phyloP scores from a whole-genome alignment of 1,140 invertebrate genomes.

The Zaprionus taronus region DNA sequence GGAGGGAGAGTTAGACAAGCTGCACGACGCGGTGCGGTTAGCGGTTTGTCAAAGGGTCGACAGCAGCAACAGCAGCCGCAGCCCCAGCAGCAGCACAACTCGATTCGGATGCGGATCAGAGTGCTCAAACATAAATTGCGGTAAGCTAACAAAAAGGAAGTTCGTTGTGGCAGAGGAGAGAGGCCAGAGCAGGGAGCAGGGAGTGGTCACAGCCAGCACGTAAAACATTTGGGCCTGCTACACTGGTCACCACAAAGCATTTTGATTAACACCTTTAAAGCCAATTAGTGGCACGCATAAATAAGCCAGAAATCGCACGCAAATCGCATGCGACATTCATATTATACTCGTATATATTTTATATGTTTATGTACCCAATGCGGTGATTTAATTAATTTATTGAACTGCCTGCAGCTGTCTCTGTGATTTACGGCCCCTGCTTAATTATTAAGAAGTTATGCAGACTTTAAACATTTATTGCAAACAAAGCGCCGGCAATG shows the following conservation, averaged over 20 bases:
- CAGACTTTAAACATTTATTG: slow-evolving; percentile 79
- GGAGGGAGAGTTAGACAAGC: slow-evolving; percentile 12
- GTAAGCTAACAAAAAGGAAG: slow-evolving; percentile 15
- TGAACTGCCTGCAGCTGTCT: slow-evolving; percentile 30
- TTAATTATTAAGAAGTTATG: slow-evolving; percentile 81
- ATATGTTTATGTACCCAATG: slow-evolving; percentile 69
- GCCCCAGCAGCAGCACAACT: background rate
- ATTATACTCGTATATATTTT: slow-evolving; percentile 48
- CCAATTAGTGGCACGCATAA: slow-evolving; percentile 67
- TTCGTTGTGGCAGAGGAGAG: background rate
- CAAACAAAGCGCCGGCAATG: slow-evolving; percentile 69
- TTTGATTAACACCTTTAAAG: slow-evolving; percentile 63
- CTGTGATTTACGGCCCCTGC: slow-evolving; percentile 63
- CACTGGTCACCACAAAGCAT: slow-evolving; percentile 40
- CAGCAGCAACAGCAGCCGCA: background rate
- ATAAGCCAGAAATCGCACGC: slow-evolving; percentile 49
- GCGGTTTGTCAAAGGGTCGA: slow-evolving; percentile 36
- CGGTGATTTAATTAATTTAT: slow-evolving; percentile 74
- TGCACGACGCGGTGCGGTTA: slow-evolving; percentile 1
- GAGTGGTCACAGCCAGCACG: slow-evolving; percentile 13
- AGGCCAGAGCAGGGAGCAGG: background rate
- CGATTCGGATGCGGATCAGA: slow-evolving; percentile 29
- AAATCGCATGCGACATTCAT: slow-evolving; percentile 41
- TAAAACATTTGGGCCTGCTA: background rate
- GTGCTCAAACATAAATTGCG: slow-evolving; percentile 28